Evolutionary conservation across 2,888 invertebrate species (phyloP).

Genomic region (Boloria selene): DNA sequence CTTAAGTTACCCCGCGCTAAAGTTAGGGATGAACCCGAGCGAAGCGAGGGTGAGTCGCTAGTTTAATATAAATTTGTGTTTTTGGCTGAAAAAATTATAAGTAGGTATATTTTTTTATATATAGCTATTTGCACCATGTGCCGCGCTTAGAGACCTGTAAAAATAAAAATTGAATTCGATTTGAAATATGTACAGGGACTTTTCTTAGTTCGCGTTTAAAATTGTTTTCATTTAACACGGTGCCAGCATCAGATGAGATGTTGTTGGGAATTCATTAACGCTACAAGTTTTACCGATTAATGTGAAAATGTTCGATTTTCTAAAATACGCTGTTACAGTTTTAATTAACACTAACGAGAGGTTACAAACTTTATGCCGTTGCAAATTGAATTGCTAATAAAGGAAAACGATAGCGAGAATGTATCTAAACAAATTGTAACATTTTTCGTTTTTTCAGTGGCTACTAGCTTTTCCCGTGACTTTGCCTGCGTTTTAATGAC

Average conservation of each 20-base stretch:
- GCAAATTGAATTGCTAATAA: too few species aligned
- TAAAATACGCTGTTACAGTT: neutral
- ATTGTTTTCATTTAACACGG: slow-evolving; percentile 14
- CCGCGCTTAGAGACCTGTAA: neutral
- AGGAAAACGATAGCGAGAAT: too few species aligned
- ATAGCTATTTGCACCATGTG: too few species aligned
- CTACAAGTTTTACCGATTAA: slow-evolving; percentile 25
- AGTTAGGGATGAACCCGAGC: too few species aligned
- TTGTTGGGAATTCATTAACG: slow-evolving; percentile 25
- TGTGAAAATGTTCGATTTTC: slow-evolving; percentile 10
- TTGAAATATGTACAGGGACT: slow-evolving; percentile 9
- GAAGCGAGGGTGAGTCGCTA: too few species aligned
- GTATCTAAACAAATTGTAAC: too few species aligned
- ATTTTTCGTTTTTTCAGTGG: too few species aligned
- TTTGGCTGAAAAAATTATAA: neutral
- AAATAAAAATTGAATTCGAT: neutral
- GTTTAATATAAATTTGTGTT: neutral
- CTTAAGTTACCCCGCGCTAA: too few species aligned
- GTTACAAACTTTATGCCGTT: too few species aligned
- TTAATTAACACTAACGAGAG: slow-evolving; percentile 5
- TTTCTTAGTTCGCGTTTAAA: slow-evolving; percentile 21
- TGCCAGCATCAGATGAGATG: slow-evolving; percentile 22
- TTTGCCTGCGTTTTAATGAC: too few species aligned
- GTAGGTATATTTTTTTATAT: too few species aligned
- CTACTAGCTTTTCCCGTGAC: too few species aligned